These are phyloP conservation scores for Iphiclides podalirius DNA, from an alignment of 2,888 invertebrate genomes.

Conservation along the genomic window DNA sequence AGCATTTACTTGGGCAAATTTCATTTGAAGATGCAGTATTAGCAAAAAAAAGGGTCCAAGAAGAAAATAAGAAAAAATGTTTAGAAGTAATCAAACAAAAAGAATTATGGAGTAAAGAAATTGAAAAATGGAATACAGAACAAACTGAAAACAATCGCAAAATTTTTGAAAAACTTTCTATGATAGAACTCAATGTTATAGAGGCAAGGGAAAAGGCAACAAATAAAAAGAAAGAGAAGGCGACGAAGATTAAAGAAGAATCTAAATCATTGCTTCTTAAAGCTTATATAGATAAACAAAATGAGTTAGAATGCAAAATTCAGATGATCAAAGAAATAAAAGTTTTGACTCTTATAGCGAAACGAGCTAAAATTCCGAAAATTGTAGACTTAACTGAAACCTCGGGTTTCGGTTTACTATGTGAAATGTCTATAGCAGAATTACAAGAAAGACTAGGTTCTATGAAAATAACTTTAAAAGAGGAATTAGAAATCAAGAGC, in stretches of 20 bases:
- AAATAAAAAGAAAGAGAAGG: conserved; percentile 54
- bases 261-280: conserved; percentile 50
- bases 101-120: conserved; percentile 64
- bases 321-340: conserved; percentile 77
- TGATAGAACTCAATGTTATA: conserved; percentile 50
- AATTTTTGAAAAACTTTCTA: conserved; percentile 61
- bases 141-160: conserved; percentile 73
- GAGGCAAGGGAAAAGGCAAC: conserved; percentile 49
- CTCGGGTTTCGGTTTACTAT: conserved; percentile 78
- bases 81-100: conserved; percentile 73
- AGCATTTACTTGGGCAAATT: conserved; percentile 79
- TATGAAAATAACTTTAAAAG: conserved; percentile 71
- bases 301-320: conserved; percentile 69
- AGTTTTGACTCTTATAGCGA: conserved; percentile 67
- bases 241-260: conserved; percentile 52
- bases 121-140: conserved; percentile 70
- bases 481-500: conserved; percentile 74
- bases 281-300: conserved; percentile 65
- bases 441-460: conserved; percentile 75
- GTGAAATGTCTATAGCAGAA: conserved; percentile 84
- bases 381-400: conserved; percentile 81
- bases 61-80: conserved; percentile 73
- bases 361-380: conserved; percentile 71
- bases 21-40: conserved; percentile 80
- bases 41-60: conserved; percentile 71